Conservation (phyloP, 2,888 invertebrate species). For the Nephrotoma guestfalica region DNA sequence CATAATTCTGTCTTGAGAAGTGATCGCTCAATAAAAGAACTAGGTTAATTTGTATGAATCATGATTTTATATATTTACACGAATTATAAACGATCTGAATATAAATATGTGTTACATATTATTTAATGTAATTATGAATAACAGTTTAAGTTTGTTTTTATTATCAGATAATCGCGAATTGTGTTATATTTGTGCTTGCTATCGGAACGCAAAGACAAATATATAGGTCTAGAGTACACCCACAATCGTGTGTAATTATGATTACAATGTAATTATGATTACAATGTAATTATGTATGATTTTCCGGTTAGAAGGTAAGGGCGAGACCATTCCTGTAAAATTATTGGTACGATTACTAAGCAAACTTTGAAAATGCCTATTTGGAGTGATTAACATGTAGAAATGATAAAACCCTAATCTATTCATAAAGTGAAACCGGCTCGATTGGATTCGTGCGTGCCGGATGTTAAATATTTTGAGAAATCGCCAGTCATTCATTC, state of each 20-base stretch:
- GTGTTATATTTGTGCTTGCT: not conserved
- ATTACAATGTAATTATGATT: not conserved
- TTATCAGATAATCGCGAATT: not conserved
- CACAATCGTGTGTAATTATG: not conserved
- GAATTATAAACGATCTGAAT: not conserved
- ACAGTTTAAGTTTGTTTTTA: not conserved
- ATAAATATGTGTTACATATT: not conserved
- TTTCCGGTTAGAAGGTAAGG: too few relatives aligned
- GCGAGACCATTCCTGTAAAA: too few relatives aligned
- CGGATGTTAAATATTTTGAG: too few relatives aligned
- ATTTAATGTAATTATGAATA: not conserved
- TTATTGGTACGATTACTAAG: too few relatives aligned
- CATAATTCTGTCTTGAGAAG: not conserved
- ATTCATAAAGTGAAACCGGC: too few relatives aligned
- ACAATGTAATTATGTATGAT: not conserved
- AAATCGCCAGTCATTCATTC: too few relatives aligned
- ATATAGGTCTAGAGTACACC: not conserved
- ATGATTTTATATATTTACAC: not conserved
- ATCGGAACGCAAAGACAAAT: not conserved
- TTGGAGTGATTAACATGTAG: too few relatives aligned
- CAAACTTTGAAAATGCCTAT: too few relatives aligned
- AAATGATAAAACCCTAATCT: too few relatives aligned
- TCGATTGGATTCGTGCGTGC: too few relatives aligned
- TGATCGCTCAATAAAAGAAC: not conserved
- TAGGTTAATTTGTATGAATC: not conserved